Base-by-base conservation (phyloP, 2,888 invertebrate genomes). In the Drosophila bunnanda region DNA sequence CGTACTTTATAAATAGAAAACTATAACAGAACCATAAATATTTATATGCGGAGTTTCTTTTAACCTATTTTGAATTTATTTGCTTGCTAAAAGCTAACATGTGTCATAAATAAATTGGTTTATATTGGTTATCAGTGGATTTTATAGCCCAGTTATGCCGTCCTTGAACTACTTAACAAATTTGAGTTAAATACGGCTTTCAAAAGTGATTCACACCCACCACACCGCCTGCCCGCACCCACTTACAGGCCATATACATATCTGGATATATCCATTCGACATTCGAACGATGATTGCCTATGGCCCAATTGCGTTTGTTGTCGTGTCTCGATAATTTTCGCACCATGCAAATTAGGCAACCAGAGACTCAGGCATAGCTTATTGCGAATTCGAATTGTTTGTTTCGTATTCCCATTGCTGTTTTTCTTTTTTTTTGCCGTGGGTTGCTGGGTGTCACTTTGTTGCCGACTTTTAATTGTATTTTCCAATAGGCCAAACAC, bases 271-370 rank as follows among this genome's bases (percentile, higher is more conserved):
- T 50, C 30, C 58, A 30, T 41, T 58, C 22, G 36, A 34, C 58
- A n/a, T n/a, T 20, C 25, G 6, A 34, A 22, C 10, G 38, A 57
- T 38, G 20, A 64, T 64, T 73, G 65, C 44, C 69, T 53, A 52
- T 80, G 78, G 61, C 86, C 80, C 80, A 85, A 70, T 82, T 85
- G 70, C 59, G 53, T 59, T 52, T 46, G 82, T 52, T 46, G 82
- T 80, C 86, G 80, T 85, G 75, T 56, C 17, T 70, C 70, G 83
- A 79, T 81, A 84, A 89, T 84, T 89, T 84, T 84, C 82, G 64
- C 83, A 89, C 85, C 69, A 75, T 81, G 87, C 77, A 74, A 83
- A 89, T 87, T 77, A 43, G 64, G 61, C 25, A 61, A 68, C 76
- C 48, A 28, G 28, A 57, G 62, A 74, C 15, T 4, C 8, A 61